These are phyloP conservation scores for Chiridota heheva DNA, from an alignment of 35 echinoderm and acorn worm genomes.

Conservation along the genomic window DNA sequence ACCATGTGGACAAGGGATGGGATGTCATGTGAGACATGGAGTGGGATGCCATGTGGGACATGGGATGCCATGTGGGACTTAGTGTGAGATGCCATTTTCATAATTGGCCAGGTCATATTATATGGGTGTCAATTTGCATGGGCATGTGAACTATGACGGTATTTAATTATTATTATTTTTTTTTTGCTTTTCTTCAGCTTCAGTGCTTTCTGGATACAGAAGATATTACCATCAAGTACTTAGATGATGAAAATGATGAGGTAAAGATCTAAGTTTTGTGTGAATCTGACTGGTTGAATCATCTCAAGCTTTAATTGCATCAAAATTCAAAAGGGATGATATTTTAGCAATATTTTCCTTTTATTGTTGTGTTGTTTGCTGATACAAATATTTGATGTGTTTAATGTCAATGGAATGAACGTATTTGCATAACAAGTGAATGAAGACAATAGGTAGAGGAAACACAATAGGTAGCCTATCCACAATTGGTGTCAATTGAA, in stretches of 20 bases:
- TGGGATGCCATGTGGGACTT: neutral
- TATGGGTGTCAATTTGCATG: neutral
- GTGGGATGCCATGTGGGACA: neutral
- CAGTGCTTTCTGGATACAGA: slow-evolving; percentile 62
- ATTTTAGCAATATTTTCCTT: neutral
- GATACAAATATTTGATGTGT: neutral
- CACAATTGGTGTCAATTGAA: too few relatives aligned
- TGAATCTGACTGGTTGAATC: too few relatives aligned
- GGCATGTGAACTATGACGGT: neutral
- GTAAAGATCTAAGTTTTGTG: too few relatives aligned
- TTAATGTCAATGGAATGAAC: neutral
- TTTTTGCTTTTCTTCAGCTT: slow-evolving; percentile 32
- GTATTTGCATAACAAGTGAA: neutral
- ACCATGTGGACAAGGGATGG: neutral
- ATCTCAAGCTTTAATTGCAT: too few relatives aligned
- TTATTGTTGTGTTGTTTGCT: neutral
- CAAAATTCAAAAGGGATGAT: neutral
- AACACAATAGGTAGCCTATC: too few relatives aligned
- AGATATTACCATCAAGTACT: slow-evolving; percentile 41
- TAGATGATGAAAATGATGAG: slow-evolving; percentile 86
- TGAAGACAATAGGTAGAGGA: neutral
- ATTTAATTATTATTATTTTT: neutral
- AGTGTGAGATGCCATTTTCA: neutral
- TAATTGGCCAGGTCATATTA: neutral
- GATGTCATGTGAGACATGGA: neutral